Evolutionary conservation across 1,140 invertebrate genomes (phyloP).

Genomic region (Melipona quadrifasciata): DNA sequence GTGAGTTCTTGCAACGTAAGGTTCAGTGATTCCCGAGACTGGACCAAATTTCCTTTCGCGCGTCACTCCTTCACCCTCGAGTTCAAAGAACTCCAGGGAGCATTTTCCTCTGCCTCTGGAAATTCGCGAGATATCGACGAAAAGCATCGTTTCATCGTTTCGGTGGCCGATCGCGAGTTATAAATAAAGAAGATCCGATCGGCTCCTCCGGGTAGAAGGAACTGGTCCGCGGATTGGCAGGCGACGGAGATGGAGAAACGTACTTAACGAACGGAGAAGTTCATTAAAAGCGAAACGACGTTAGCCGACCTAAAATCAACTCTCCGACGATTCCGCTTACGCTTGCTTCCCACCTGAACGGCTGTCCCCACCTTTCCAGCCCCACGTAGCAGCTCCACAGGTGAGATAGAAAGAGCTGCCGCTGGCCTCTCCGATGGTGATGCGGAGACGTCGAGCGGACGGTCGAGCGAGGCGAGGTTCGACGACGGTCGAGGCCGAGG

Average conservation of each 20-base stretch:
- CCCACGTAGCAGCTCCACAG: constrained; percentile 35
- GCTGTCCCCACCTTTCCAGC: neutral
- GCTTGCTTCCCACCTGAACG: constrained; percentile 47
- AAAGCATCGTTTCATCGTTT: neutral
- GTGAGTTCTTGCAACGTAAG: too few relatives aligned
- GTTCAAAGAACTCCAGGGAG: too few relatives aligned
- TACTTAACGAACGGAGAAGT: constrained; percentile 81
- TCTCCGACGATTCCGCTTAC: constrained; percentile 67
- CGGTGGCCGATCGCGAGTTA: neutral
- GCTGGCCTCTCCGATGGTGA: neutral
- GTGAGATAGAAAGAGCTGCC: constrained; percentile 53
- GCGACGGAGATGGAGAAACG: constrained; percentile 78
- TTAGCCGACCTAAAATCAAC: constrained; percentile 82
- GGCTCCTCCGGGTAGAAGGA: constrained; percentile 8
- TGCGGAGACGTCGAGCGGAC: constrained; percentile 5
- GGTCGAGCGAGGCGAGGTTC: constrained; percentile 10
- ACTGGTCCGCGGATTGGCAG: constrained; percentile 47
- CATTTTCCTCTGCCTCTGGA: neutral
- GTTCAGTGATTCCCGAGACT: too few relatives aligned
- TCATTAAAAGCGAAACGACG: constrained; percentile 82
- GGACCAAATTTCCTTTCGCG: too few relatives aligned
- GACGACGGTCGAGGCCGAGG: constrained; percentile 3
- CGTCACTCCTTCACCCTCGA: too few relatives aligned
- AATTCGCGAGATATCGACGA: neutral
- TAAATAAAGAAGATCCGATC: neutral